These are phyloP conservation scores for Ophion ventricosus DNA, from an alignment of 2,888 invertebrate genomes.

Conservation along the genomic window DNA sequence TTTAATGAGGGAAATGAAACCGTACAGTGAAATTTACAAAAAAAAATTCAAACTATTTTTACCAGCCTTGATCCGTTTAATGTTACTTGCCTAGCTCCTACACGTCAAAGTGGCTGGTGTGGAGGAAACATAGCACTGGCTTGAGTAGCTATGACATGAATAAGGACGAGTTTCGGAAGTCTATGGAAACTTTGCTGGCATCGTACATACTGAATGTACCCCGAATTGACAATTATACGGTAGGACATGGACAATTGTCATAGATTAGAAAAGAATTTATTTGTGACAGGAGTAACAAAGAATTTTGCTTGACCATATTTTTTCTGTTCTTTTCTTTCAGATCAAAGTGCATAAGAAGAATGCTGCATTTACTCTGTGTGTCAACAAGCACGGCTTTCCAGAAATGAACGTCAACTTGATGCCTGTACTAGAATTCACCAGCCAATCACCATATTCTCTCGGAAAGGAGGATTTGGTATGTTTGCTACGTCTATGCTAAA, in stretches of 20 bases:
- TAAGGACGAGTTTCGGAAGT: constrained; percentile 84
- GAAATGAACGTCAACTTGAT: constrained; percentile 85
- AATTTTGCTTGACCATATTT: not conserved
- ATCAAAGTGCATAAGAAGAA: constrained; percentile 83
- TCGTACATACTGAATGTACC: not conserved
- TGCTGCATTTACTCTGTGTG: constrained; percentile 85
- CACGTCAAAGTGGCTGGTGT: constrained; percentile 83
- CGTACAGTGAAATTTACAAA: too few species aligned
- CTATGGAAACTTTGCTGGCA: constrained; percentile 84
- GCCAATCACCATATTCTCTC: constrained; percentile 82
- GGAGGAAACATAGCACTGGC: constrained; percentile 77
- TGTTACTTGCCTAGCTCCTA: constrained; percentile 75
- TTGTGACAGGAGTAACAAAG: not conserved
- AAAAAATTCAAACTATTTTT: too few species aligned
- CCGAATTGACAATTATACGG: constrained; percentile 16
- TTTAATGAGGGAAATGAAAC: too few species aligned
- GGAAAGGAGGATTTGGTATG: constrained; percentile 15
- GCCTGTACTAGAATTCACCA: constrained; percentile 84
- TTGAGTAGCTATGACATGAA: constrained; percentile 76
- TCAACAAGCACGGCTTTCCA: constrained; percentile 77
- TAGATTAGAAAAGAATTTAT: too few species aligned
- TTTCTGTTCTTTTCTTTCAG: constrained; percentile 68
- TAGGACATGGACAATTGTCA: not conserved
- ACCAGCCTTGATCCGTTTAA: not conserved
- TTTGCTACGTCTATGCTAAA: not conserved